Conservation (phyloP, 2,888 invertebrate genomes). For the Halictus ligatus region DNA sequence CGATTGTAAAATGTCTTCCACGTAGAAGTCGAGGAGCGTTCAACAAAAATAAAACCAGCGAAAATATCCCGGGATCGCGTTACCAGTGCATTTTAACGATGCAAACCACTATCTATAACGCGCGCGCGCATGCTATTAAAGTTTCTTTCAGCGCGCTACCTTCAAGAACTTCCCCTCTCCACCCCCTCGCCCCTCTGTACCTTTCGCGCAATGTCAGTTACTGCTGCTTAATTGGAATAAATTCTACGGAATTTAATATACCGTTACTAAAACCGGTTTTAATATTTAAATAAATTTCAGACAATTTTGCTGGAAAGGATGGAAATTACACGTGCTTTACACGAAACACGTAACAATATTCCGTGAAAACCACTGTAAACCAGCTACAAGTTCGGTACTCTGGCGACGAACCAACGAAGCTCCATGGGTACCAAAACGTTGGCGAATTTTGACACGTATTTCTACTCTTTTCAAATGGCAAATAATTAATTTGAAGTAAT, state of each 20-base stretch:
- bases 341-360: background rate
- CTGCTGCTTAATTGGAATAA: background rate
- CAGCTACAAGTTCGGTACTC: background rate
- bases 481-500: background rate
- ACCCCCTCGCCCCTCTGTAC: too few relatives aligned
- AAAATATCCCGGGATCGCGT: background rate
- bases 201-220: background rate
- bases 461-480: background rate
- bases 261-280: background rate
- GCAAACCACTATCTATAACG: background rate
- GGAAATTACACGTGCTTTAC: background rate
- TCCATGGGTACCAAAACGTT: background rate
- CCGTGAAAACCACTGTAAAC: background rate
- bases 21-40: background rate
- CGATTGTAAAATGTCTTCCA: conserved; percentile 3
- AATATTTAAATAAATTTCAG: background rate
- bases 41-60: background rate
- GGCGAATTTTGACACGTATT: background rate
- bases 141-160: background rate
- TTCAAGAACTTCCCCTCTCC: background rate
- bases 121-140: background rate
- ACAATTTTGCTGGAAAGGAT: background rate
- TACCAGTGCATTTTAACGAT: background rate
- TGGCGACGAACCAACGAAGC: background rate
- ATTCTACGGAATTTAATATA: background rate